Conservation (phyloP, 2,888 invertebrate genomes). For the Agonopterix alstromeriana region DNA sequence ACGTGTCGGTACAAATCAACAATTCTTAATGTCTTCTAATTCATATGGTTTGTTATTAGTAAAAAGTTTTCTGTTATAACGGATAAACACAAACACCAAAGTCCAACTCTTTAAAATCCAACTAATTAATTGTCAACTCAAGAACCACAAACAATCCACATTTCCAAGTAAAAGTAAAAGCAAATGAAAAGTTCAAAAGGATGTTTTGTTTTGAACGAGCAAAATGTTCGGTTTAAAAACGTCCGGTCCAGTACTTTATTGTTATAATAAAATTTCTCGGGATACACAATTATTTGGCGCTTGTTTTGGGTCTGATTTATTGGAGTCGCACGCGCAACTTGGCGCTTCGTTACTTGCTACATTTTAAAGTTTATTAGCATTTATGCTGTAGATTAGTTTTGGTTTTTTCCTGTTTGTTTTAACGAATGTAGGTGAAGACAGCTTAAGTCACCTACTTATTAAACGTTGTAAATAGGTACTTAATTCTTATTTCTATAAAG, state of each 20-base stretch:
- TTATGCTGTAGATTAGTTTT: no score
- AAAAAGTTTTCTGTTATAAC: no score
- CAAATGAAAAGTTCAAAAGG: slow-evolving; percentile 34
- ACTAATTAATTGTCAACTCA: not conserved
- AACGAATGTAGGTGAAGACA: no score
- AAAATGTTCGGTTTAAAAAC: slow-evolving; percentile 48
- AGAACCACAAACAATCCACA: not conserved
- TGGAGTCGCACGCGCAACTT: slow-evolving; percentile 12
- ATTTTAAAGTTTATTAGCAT: slow-evolving; percentile 7
- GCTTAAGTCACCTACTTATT: no score
- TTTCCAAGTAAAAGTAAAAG: slow-evolving; percentile 1
- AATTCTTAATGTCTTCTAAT: no score
- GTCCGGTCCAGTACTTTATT: slow-evolving; percentile 44
- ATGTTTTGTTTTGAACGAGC: slow-evolving; percentile 40
- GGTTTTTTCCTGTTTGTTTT: no score
- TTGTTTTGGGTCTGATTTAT: slow-evolving; percentile 46
- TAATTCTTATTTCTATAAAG: no score
- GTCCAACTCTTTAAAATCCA: not conserved
- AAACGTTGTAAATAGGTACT: no score
- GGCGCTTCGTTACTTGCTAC: slow-evolving; percentile 32
- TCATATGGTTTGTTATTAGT: no score
- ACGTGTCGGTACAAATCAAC: no score
- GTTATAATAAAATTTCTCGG: slow-evolving; percentile 50
- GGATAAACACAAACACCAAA: not conserved
- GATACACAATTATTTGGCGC: slow-evolving; percentile 44